phyloP scores from a whole-genome alignment of 2,797 vertebrate genomes.

The Aulostomus chinensis region DNA sequence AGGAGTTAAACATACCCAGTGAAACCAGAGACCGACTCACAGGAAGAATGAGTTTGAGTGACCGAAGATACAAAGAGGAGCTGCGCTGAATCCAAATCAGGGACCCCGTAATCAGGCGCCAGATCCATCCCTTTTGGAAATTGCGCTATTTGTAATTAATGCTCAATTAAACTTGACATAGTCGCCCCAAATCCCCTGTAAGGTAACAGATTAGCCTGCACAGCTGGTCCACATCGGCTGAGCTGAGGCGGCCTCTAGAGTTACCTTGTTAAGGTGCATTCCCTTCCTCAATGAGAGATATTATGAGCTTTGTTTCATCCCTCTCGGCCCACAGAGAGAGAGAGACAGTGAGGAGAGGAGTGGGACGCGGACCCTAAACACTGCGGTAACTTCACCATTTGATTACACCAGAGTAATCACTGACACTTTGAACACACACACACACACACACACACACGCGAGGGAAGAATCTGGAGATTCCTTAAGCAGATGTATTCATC shows the following conservation, averaged over 20 bases:
- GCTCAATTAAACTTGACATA: conserved; percentile 72
- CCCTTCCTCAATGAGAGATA: conserved; percentile 68
- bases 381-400: conserved; percentile 52
- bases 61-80: conserved; percentile 8
- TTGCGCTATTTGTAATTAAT: conserved; percentile 77
- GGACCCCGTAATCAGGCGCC: conserved; percentile 50
- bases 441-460: conserved; percentile 16
- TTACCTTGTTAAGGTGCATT: conserved; percentile 70
- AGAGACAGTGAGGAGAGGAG: conserved; percentile 8
- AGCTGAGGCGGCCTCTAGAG: conserved; percentile 57
- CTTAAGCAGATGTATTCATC: conserved; percentile 52
- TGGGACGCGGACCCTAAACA: conserved; percentile 23
- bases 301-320: conserved; percentile 72
- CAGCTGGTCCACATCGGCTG: conserved; percentile 76
- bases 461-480: conserved; percentile 51
- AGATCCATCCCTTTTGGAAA: conserved; percentile 51
- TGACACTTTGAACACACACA: conserved; percentile 14
- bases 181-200: conserved; percentile 71
- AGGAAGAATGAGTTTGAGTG: conserved; percentile 22
- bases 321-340: conserved; percentile 12
- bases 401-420: conserved; percentile 66
- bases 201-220: conserved; percentile 71
- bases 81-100: conserved; percentile 23
- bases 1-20: no score
- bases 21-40: no score